Conservation (phyloP, 2,113 vertebrate genomes). For the Ceuthmochares aereus region DNA sequence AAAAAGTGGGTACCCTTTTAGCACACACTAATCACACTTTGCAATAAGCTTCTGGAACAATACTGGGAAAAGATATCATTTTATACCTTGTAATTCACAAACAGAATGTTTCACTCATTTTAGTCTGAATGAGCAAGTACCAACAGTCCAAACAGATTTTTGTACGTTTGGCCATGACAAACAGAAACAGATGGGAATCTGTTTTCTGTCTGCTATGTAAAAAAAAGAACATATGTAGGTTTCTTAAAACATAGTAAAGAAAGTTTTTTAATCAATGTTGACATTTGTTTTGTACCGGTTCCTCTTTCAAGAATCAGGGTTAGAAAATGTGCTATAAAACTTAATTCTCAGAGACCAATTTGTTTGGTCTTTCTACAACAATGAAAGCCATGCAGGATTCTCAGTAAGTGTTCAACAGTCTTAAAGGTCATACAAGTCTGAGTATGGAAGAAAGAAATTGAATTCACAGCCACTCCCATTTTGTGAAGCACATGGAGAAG, state of each 20-base stretch:
- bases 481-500: background rate
- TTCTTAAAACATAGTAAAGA: conserved; percentile 27
- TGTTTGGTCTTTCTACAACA: background rate
- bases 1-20: background rate
- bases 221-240: background rate
- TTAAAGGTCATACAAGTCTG: background rate
- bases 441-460: background rate
- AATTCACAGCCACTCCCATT: background rate
- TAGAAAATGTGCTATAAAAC: background rate
- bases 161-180: conserved; percentile 40
- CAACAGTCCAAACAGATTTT: conserved; percentile 39
- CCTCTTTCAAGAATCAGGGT: background rate
- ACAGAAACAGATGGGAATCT: conserved; percentile 33
- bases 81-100: background rate
- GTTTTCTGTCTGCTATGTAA: background rate
- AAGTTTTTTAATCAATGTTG: conserved; percentile 29
- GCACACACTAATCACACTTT: background rate
- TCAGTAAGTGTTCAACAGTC: background rate
- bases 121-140: background rate
- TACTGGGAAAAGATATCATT: background rate
- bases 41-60: background rate
- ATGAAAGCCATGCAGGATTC: background rate
- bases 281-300: background rate
- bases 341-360: background rate
- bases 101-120: background rate